phyloP scores from a whole-genome alignment of 2,888 invertebrate species.

The Lissonota sp. region DNA sequence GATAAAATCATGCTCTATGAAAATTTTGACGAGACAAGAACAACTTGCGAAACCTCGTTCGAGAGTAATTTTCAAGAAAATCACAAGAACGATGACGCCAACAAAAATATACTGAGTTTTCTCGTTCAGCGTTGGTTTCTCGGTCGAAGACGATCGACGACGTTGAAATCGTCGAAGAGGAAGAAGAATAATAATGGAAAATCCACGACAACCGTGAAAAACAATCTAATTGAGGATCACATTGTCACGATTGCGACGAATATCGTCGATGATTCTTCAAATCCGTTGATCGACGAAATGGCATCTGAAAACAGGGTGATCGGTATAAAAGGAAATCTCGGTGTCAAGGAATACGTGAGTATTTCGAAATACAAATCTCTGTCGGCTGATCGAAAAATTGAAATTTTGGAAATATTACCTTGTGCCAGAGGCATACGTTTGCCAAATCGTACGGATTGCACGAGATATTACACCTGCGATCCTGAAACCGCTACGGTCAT shows the following conservation, averaged over 20 bases:
- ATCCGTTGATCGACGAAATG: conserved; percentile 46
- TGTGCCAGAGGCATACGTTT: conserved; percentile 84
- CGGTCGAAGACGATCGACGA: conserved; percentile 60
- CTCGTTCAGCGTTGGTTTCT: conserved; percentile 71
- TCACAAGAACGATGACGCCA: not conserved
- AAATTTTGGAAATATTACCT: conserved; percentile 80
- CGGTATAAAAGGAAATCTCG: conserved; percentile 71
- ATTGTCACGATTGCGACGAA: conserved; percentile 16
- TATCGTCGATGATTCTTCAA: conserved; percentile 29
- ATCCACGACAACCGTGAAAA: not conserved
- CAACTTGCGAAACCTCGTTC: conserved; percentile 19
- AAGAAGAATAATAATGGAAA: conserved; percentile 16
- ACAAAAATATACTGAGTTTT: conserved; percentile 62
- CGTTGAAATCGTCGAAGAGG: conserved; percentile 42
- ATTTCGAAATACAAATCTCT: conserved; percentile 70
- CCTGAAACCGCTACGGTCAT: conserved; percentile 82
- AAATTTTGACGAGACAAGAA: conserved; percentile 38
- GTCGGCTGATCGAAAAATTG: conserved; percentile 64
- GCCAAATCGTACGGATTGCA: conserved; percentile 84
- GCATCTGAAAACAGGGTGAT: conserved; percentile 69
- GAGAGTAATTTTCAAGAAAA: conserved; percentile 5
- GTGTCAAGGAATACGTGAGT: conserved; percentile 74
- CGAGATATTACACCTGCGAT: conserved; percentile 85
- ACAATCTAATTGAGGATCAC: not conserved
- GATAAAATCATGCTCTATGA: conserved; percentile 65